Evolutionary conservation across 1,140 invertebrate species (phyloP), one percentile per base, ranked within the genome.

Genomic region (Drosophila chauvacae): DNA sequence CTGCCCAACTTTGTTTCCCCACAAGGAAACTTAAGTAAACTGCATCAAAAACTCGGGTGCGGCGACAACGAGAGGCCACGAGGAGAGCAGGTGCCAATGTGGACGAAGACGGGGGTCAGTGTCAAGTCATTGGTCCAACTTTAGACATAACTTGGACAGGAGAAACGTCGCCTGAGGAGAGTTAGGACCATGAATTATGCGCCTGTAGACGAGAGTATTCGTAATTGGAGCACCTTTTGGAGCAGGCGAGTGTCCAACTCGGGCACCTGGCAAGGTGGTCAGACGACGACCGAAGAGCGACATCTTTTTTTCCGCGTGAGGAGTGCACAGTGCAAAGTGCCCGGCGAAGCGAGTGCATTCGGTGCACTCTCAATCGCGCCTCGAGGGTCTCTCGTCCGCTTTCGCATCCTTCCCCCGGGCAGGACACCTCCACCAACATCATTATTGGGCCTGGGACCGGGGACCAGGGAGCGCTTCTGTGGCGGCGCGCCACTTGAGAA

Each of bases 21-120:
- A 62, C 39, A 48, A 42, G 50, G n/a, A 65, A 87, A 82, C 75
- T 86, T 76, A 79, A 80, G 75, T 68, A 81, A 86, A 86, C 83
- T 82, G 79, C 83, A 82, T 72, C 60, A 76, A 82, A 75, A 87
- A 75, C 77, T 81, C 42, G 78, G n/a, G n/a, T 53, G 51, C 16
- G 26, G n/a, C 37, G n/a, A 61, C n/a, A 53, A 51, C 33, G 14
- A 23, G 50, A 11, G 41, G 11, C 18, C 14, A 4, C 45, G 7
- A 26, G 14, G 23, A 16, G 11, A 16, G 11, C n/a, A 37, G 35
- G 16, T 48, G 53, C 64, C 37, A 51, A 53, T 48, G 20, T 33
- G 37, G 44, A 20, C n/a, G 41, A 26, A 14, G 14, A 26, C n/a
- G 13, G 5, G 16, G 68, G 39, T 50, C 45, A 42, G 39, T 53